Base-by-base conservation (phyloP, 2,113 vertebrate species). In the Labeo catla region DNA sequence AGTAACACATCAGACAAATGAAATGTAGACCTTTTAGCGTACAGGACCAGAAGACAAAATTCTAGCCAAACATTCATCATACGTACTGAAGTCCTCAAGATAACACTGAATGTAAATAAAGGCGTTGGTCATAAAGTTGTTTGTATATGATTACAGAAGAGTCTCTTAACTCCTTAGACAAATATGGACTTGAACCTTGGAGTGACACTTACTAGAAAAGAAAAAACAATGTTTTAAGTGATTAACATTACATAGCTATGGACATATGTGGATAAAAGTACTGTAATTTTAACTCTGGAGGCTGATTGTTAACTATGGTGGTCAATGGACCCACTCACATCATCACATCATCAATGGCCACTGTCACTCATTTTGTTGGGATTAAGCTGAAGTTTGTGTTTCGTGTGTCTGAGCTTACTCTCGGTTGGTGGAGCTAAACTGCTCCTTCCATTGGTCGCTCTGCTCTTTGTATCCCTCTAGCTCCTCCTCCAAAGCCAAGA, bases 401-500 rank as follows among this genome's bases (percentile, higher is more conserved):
- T 73, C 1, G 43, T 45, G 19, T 43, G 39, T n/a, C 19, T 45
- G 9, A n/a, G 72, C 96, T 94, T 45, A 99, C 98, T 98, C 95
- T 87, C 96, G 95, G 8, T 95, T 93, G 86, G 95, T 93, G 86
- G 92, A 93, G 84, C 96, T 94, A 88, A 97, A 95, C 95, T 97
- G 95, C 61, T 66, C 93, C 91, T 93, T 95, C 97, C 97, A 98
- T 85, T 95, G 93, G 4, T 93, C 90, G 0, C 92, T 94, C 90
- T 97, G 95, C 77, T 96, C 95, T 0, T 91, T 88, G 81, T 94
- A 95, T 91, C 95, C 95, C 74, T 97, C 95, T 91, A 99, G 94
- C 91, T 98, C 96, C 15, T 92, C 93, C 92, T 97, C 96, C 87
- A 99, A 92, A 59, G 91, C 94, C 61, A 95, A 89, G 50, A 99